A percentile compares a stretch with the other conserved stretches of the same genome.
phyloP scores from a whole-genome alignment of 2,797 vertebrate species.

The Periparus ater region DNA sequence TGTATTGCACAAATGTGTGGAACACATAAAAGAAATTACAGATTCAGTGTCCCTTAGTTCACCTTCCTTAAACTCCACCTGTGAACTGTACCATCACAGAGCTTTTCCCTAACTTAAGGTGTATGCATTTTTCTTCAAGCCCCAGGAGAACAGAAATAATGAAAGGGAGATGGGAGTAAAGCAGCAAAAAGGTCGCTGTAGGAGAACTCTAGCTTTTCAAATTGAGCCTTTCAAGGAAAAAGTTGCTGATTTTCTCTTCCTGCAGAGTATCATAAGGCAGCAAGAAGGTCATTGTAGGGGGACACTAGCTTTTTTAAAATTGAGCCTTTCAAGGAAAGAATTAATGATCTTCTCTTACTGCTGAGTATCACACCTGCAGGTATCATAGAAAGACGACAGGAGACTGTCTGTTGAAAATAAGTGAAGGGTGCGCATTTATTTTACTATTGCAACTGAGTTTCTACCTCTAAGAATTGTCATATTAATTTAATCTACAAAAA shows the following conservation, averaged over 20 bases:
- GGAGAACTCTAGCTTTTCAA: conserved; percentile 44
- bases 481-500: not conserved
- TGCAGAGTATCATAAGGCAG: conserved; percentile 55
- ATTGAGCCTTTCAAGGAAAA: conserved; percentile 57
- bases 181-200: conserved; percentile 22
- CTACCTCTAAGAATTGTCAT: not conserved
- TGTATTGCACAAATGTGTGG: not conserved
- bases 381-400: not conserved
- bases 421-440: not conserved
- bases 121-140: conserved; percentile 2
- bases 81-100: not conserved
- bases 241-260: conserved; percentile 52
- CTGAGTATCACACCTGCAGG: not conserved
- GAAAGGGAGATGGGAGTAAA: conserved; percentile 51
- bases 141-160: conserved; percentile 34
- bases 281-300: conserved; percentile 23
- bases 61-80: conserved; percentile 42
- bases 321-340: conserved; percentile 44
- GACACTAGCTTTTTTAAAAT: conserved; percentile 19
- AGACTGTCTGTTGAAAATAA: not conserved
- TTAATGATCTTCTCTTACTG: conserved; percentile 38
- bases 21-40: conserved; percentile 31
- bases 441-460: not conserved
- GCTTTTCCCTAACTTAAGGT: conserved; percentile 18
- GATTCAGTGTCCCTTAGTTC: conserved; percentile 24